A percentile compares a stretch with the other conserved stretches of the same genome.
Evolutionary conservation across 2,113 vertebrate species (phyloP).

Genomic region (Oncorhynchus kisutch): DNA sequence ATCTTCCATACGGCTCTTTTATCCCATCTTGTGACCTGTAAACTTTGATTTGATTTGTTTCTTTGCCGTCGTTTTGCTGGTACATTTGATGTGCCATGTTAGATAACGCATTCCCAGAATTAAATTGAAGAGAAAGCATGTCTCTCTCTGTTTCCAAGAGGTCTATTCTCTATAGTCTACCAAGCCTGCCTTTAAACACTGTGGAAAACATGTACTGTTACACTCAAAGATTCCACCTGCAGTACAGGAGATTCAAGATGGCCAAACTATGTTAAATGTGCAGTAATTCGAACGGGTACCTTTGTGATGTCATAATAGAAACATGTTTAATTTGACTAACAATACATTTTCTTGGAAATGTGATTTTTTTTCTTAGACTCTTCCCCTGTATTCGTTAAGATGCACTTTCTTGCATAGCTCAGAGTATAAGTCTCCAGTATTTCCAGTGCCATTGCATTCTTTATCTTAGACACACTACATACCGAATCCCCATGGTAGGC

Average conservation of each 20-base stretch:
- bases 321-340: no score
- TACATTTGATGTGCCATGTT: slow-evolving; percentile 65
- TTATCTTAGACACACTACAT: slow-evolving; percentile 15
- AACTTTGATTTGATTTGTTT: slow-evolving; percentile 26
- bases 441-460: slow-evolving; percentile 26
- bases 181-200: neutral
- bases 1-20: neutral
- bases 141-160: neutral
- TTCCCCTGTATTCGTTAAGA: no score
- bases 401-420: no score
- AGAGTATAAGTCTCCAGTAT: slow-evolving; percentile 4
- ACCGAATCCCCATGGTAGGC: slow-evolving; percentile 19
- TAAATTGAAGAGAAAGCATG: slow-evolving; percentile 55
- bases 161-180: neutral
- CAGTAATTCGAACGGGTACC: no score
- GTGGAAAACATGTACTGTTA: no score
- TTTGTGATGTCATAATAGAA: no score
- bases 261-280: no score
- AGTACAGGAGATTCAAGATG: neutral
- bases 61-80: slow-evolving; percentile 62
- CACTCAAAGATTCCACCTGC: neutral
- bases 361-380: no score
- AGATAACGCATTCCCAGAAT: slow-evolving; percentile 63
- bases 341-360: neutral
- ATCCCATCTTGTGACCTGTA: slow-evolving; percentile 17